Base-by-base conservation (phyloP, 2,797 vertebrate genomes). In the Acanthurus leucopareius region DNA sequence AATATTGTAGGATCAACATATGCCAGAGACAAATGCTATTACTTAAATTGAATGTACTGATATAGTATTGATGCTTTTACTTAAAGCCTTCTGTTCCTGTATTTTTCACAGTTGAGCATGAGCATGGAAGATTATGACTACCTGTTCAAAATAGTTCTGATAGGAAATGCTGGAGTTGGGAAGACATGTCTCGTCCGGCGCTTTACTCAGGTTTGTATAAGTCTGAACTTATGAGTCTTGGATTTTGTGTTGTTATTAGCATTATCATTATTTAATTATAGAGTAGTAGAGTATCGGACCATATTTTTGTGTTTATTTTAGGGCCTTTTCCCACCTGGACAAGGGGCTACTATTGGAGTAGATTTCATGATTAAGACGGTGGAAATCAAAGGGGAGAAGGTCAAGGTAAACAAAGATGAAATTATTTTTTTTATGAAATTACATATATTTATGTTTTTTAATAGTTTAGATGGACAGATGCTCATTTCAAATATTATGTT, bases 81-180 rank as follows among this genome's bases (percentile, higher is more conserved):
- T 62, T 4, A 66, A 56, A 32, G 47, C 19, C 1, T 53, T 72
- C 64, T 67, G 8, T 49, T 35, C 1, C 20, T 35, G 69, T 60
- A 1, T 64, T 60, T 53, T 62, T 62, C n/a, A 73, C 95, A 98
- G 97, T 93, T 96, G 95, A 94, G 92, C 94, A 96, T 97, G 97
- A 99, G 97, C 94, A 99, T 99, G 98, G 98, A 99, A 96, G 98
- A 99, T 97, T 99, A 99, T 97, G 98, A 99, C 96, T 99, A 98
- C 95, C 96, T 99, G 92, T 99, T 99, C 95, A 99, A 99, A 96
- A 99, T 99, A 92, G 98, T 99, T 93, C 97, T 99, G 88, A 99
- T 99, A 38, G 98, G 98, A 95, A 99, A 99, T 86, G 98, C 98
- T 25, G 98, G 98, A 22, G 98, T 99, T 83, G 98, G 98, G 84